Percentiles rank a stretch among this genome's conserved stretches.
phyloP scores from a whole-genome alignment of 2,113 vertebrate species.

The Heterotilapia buettikoferi region DNA sequence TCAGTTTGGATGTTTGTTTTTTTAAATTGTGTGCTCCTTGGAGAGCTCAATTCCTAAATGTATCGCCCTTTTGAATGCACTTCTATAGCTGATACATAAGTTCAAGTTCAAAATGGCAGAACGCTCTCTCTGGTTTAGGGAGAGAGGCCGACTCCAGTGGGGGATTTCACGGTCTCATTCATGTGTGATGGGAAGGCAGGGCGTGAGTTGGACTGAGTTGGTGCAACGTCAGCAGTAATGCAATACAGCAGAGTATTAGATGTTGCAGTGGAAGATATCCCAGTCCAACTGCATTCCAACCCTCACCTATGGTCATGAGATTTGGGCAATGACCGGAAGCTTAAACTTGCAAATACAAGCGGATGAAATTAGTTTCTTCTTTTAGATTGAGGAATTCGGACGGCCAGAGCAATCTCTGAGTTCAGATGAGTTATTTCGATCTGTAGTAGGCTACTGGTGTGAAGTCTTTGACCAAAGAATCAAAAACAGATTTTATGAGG shows the following conservation, averaged over 20 bases:
- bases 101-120: background rate
- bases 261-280: background rate
- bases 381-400: accelerated
- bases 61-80: background rate
- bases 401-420: accelerated
- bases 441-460: background rate
- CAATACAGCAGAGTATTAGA: background rate
- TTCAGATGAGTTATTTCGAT: background rate
- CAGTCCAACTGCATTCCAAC: background rate
- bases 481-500: background rate
- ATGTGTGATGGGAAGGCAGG: background rate
- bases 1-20: background rate
- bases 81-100: background rate
- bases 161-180: background rate
- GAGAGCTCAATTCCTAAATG: background rate
- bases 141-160: background rate
- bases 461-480: background rate
- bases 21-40: background rate
- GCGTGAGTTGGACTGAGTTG: background rate
- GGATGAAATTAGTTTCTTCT: background rate
- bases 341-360: background rate
- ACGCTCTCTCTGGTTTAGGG: background rate
- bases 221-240: background rate
- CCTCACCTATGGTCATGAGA: background rate
- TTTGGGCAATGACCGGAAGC: background rate